Evolutionary conservation across 2,113 vertebrate species (phyloP).

Genomic region (Grus americana): DNA sequence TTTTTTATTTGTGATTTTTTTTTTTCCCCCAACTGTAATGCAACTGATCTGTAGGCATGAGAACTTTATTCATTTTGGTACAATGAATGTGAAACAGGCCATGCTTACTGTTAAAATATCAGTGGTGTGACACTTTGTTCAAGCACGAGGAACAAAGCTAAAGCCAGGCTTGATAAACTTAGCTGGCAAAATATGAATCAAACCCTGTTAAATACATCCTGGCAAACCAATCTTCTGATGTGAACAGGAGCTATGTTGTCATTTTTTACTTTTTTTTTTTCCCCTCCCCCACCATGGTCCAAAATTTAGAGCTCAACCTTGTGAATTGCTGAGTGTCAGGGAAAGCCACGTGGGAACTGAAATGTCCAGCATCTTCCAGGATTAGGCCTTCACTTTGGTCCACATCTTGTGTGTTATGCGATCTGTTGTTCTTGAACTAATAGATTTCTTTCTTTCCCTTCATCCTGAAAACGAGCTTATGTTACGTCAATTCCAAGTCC

Average conservation of each 20-base stretch:
- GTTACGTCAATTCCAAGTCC: not conserved
- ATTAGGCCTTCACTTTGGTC: not conserved
- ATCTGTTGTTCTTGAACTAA: not conserved
- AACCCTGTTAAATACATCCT: not conserved
- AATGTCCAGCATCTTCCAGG: not conserved
- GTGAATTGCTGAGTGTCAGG: not conserved
- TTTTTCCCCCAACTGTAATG: fast-evolving
- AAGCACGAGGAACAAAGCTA: not conserved
- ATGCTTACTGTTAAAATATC: not conserved
- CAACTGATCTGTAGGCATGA: not conserved
- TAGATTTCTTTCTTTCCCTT: not conserved
- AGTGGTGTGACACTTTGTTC: not conserved
- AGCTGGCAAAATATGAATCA: not conserved
- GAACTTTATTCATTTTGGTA: not conserved
- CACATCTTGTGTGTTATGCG: not conserved
- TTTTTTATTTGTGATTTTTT: not conserved
- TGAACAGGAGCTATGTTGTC: not conserved
- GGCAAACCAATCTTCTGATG: not conserved
- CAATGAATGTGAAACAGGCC: not conserved
- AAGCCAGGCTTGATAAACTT: not conserved
- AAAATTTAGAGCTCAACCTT: not conserved
- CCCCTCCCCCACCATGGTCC: not conserved
- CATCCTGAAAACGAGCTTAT: not conserved
- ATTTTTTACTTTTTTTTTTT: too few relatives aligned
- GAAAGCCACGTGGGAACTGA: not conserved